Conservation (phyloP, 2,113 vertebrate genomes). For the Gracilinanus agilis region DNA sequence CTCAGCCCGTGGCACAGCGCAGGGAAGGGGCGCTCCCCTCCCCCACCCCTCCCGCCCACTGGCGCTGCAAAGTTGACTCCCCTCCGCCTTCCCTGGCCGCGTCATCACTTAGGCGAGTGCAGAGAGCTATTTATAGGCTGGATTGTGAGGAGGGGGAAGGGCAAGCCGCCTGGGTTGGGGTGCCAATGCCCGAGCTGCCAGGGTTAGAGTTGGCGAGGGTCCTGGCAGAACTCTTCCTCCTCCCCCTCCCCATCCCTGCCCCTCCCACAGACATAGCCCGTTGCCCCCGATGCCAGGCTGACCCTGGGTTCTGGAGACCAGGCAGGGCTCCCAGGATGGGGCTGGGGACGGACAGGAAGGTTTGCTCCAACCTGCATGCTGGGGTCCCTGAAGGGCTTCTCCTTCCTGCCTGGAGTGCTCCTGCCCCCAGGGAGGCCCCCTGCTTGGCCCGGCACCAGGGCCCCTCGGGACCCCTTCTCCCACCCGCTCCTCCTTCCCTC, state of each 20-base stretch:
- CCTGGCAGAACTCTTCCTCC: not conserved
- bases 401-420: not conserved
- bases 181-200: conserved; percentile 9
- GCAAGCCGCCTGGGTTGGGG: conserved; percentile 42
- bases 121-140: conserved; percentile 69
- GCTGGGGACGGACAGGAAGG: not conserved
- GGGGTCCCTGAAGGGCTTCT: not conserved
- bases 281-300: not conserved
- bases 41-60: conserved; percentile 57
- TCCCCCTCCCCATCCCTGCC: not conserved
- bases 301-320: not conserved
- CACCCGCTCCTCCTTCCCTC: not conserved
- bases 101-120: conserved; percentile 29
- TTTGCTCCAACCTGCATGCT: not conserved
- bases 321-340: not conserved
- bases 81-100: conserved; percentile 19
- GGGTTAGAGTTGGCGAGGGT: not conserved
- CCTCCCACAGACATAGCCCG: not conserved
- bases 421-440: not conserved
- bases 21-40: conserved; percentile 34
- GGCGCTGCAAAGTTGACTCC: conserved; percentile 9
- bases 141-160: not conserved
- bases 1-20: not conserved
- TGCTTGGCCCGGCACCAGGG: not conserved
- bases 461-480: not conserved